Evolutionary conservation across 2,888 invertebrate genomes (phyloP), one percentile per base, ranked within the genome.

Genomic region (Agonopterix alstromeriana): DNA sequence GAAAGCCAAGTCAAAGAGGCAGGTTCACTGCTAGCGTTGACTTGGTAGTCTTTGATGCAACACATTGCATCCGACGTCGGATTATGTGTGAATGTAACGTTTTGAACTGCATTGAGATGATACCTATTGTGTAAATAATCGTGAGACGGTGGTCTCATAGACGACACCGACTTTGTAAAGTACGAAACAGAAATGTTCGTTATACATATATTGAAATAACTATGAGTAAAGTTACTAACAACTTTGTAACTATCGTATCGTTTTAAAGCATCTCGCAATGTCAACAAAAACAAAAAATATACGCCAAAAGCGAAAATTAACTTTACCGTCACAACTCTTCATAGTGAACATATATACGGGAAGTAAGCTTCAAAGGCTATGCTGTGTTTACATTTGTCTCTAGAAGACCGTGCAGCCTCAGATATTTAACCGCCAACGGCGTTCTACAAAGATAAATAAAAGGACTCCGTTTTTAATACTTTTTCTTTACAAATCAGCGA

Each of bases 361-460:
- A 63, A 70, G 68, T 66, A 68, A 64, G 68, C 70, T 78, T 82
- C 82, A 84, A 84, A 84, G 81, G 75, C 75, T 70, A 56, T 67
- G 70, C 61, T 67, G 69, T 84, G 78, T 82, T 83, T 82, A 80
- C 80, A 77, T 79, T 81, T 76, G 78, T 77, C 76, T 79, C 72
- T 61, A 68, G 70, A 66, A 70, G 73, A 67, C 66, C 62, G 66
- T 70, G 71, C 68, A 70, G 66, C 74, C 76, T 68, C 74, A 74
- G 81, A 81, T 82, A 82, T 84, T 82, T 80, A 82, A 82, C 78
- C 76, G 75, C 82, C 72, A 67, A 54, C 66, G 73, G 80, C 77
- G 74, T 67, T 74, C 70, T 65, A 66, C 70, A 73, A 82, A 82
- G 77, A 80, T 77, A 84, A 83, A 84, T 81, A 83, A 74, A 78